Evolutionary conservation across 1,140 invertebrate genomes (phyloP).

Genomic region (Hermetia illucens): DNA sequence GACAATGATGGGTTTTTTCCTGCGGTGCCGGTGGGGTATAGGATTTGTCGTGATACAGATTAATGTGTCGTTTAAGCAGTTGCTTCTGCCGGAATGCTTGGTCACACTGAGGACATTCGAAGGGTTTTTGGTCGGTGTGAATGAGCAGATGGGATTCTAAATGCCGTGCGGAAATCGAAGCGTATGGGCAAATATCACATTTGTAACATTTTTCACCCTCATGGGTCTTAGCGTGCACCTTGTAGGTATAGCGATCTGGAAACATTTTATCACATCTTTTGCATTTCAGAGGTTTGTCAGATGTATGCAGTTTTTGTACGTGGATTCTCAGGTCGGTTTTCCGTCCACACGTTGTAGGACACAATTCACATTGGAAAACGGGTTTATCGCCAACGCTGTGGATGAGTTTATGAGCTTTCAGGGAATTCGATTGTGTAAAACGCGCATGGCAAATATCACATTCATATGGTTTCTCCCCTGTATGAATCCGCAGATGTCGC

Average conservation of each 20-base stretch:
- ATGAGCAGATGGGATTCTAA: constrained; percentile 94
- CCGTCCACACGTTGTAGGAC: constrained; percentile 89
- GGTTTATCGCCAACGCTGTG: constrained; percentile 90
- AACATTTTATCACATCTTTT: constrained; percentile 87
- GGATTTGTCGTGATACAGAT: constrained; percentile 84
- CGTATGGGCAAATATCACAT: constrained; percentile 89
- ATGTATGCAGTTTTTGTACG: constrained; percentile 90
- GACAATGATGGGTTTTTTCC: constrained; percentile 83
- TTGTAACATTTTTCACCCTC: constrained; percentile 97
- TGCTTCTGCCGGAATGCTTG: constrained; percentile 77
- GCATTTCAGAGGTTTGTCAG: constrained; percentile 82
- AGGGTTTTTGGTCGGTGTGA: constrained; percentile 88
- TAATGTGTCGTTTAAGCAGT: constrained; percentile 78
- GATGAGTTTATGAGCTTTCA: constrained; percentile 87
- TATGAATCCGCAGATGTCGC: constrained; percentile 88
- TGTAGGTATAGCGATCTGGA: constrained; percentile 72
- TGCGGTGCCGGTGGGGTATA: constrained; percentile 80
- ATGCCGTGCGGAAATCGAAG: constrained; percentile 80
- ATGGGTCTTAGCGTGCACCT: constrained; percentile 51
- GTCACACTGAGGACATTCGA: constrained; percentile 66
- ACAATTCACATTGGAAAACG: constrained; percentile 87
- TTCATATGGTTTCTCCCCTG: constrained; percentile 70
- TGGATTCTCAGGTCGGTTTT: constrained; percentile 95
- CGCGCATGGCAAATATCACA: constrained; percentile 83
- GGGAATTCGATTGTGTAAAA: constrained; percentile 93